Evolutionary conservation across 2,797 vertebrate genomes (phyloP).

Genomic region (Bradypodion pumilum): DNA sequence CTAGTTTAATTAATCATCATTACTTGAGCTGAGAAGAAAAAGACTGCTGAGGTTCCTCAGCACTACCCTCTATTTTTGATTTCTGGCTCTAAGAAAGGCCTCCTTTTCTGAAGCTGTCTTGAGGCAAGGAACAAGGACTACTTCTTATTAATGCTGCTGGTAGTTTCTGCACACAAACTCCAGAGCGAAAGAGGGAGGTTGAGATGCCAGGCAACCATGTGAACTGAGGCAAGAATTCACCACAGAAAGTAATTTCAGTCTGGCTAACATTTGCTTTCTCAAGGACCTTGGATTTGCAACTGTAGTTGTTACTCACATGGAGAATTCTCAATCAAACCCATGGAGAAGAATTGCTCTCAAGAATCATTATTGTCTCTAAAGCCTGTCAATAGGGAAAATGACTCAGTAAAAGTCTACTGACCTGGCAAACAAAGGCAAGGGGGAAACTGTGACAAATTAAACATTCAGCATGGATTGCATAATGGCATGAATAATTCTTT

Average conservation of each 20-base stretch:
- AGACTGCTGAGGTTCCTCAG: background rate
- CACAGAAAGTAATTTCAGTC: slow-evolving; percentile 50
- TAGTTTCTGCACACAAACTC: slow-evolving; percentile 40
- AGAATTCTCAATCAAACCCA: slow-evolving; percentile 11
- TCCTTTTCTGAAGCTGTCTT: slow-evolving; percentile 39
- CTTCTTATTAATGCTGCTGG: slow-evolving; percentile 38
- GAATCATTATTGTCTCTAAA: slow-evolving; percentile 40
- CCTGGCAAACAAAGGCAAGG: slow-evolving; percentile 49
- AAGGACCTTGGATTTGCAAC: slow-evolving; percentile 35
- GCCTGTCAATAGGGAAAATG: slow-evolving; percentile 40
- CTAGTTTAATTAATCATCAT: background rate
- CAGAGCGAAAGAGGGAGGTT: slow-evolving; percentile 32
- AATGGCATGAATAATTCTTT: slow-evolving; percentile 63
- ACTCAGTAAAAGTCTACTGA: slow-evolving; percentile 42
- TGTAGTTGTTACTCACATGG: slow-evolving; percentile 18
- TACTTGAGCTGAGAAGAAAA: background rate
- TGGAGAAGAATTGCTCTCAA: background rate
- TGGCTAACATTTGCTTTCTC: slow-evolving; percentile 37
- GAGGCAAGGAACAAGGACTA: slow-evolving; percentile 42
- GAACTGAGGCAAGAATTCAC: slow-evolving; percentile 56
- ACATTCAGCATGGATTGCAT: slow-evolving; percentile 57
- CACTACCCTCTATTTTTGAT: background rate
- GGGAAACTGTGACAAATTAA: slow-evolving; percentile 64
- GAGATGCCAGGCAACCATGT: slow-evolving; percentile 54
- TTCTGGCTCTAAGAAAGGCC: slow-evolving; percentile 20